phyloP scores from a whole-genome alignment of 2,888 invertebrate genomes.

The Matsumyia berberina region DNA sequence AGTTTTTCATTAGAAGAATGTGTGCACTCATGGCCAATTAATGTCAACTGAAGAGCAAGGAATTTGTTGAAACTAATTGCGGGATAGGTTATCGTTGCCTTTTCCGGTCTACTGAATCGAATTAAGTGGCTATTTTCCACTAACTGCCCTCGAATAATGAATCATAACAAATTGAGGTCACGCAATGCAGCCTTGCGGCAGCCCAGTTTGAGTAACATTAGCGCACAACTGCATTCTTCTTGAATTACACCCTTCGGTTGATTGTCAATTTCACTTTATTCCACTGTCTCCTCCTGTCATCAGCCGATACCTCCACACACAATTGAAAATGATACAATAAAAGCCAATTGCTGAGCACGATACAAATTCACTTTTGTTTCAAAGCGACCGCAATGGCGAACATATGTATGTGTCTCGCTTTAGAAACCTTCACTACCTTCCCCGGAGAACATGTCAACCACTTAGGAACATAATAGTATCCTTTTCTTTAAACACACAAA shows the following conservation, averaged over 20 bases:
- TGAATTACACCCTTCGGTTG: conserved; percentile 25
- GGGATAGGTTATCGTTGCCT: no score
- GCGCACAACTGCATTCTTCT: conserved; percentile 12
- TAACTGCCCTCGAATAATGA: no score
- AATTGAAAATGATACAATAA: conserved; percentile 60
- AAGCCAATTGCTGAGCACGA: conserved; percentile 46
- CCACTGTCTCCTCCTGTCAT: not conserved
- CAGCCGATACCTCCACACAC: conserved; percentile 28
- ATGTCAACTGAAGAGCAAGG: not conserved
- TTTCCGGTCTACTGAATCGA: no score
- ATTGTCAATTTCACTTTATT: conserved; percentile 18
- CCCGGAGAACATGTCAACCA: conserved; percentile 36
- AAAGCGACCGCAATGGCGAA: conserved; percentile 17
- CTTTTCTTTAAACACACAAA: conserved; percentile 47
- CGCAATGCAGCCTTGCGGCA: not conserved
- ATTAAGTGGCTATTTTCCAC: no score
- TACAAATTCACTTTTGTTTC: conserved; percentile 32
- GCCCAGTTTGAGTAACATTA: not conserved
- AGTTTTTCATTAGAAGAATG: conserved; percentile 1
- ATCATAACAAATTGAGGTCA: not conserved
- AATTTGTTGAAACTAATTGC: not conserved
- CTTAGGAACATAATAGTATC: conserved; percentile 52
- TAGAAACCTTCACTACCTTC: not conserved
- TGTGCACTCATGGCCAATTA: not conserved
- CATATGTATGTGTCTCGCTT: not conserved